Evolutionary conservation across 2,888 invertebrate species (phyloP), one percentile per base, ranked within the genome.

Genomic region (Hoplodrina blanda): DNA sequence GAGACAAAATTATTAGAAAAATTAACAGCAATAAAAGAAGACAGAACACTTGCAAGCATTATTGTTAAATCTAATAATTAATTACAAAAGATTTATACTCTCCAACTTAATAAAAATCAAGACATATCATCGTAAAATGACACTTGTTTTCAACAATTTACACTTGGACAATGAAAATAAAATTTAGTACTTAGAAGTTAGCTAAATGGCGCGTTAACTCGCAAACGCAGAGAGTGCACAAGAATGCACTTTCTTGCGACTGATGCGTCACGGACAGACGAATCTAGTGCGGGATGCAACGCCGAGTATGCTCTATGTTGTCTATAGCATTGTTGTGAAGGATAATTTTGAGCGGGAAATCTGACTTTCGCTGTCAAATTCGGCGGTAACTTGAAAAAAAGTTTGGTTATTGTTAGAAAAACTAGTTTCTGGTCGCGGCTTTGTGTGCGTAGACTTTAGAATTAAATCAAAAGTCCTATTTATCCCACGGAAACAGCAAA

Each of bases 231-330:
- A 65, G 78, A 73, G 75, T 69, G 81, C 82, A 78, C 82, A 85
- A 83, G 91, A 91, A 91, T 91, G 91, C 91, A 85, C 91, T 91
- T 91, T 91, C 91, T 83, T 89, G 82, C 73, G 76, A 81, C 76
- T 81, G 82, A 85, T 83, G 89, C 90, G 90, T 88, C 88, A 89
- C 89, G 90, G 88, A 87, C 77, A 87, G 82, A 75, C 83, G 80
- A 70, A 81, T 84, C 80, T 76, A 72, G 72, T 62, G 65, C 72
- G 65, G 74, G 80, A 80, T 76, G 64, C 64, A 44, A 73, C 56
- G 69, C 73, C 46, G 53, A 61, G 49, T 64, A 63, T 74, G 72
- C 81, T 81, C 53, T 68, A 69, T 69, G 67, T 69, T 73, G 68
- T 62, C 62, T 68, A 62, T 50, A 69, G 63, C 55, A 81, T 76